Evolutionary conservation across 1,140 invertebrate genomes (phyloP).

Genomic region (Cephus cinctus): DNA sequence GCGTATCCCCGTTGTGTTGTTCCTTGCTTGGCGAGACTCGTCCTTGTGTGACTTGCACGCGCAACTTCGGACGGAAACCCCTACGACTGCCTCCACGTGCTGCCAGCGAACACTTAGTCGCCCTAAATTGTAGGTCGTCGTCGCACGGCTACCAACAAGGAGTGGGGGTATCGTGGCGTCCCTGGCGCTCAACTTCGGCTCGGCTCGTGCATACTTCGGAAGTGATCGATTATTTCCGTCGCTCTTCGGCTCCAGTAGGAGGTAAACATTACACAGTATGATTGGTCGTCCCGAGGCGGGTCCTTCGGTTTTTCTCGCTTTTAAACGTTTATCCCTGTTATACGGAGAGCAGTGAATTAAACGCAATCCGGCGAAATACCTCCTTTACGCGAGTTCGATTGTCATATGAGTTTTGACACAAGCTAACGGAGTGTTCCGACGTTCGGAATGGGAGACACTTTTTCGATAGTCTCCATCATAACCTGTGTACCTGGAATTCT

Average conservation of each 20-base stretch:
- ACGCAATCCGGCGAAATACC: no score
- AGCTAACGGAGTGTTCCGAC: no score
- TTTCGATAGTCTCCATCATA: no score
- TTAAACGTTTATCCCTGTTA: no score
- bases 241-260: constrained; percentile 34
- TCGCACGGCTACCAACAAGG: constrained; percentile 14
- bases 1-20: neutral
- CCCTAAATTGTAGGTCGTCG: constrained; percentile 53
- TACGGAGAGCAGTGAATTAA: no score
- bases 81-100: constrained; percentile 51
- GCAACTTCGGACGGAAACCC: constrained; percentile 37
- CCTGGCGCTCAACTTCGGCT: constrained; percentile 5
- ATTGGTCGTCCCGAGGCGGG: constrained; percentile 49
- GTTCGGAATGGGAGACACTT: no score
- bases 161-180: constrained; percentile 1
- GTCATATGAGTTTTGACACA: no score
- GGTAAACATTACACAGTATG: constrained; percentile 53
- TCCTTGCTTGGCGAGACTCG: no score
- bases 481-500: no score
- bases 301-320: constrained; percentile 46
- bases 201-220: constrained; percentile 26
- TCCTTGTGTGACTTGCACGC: constrained; percentile 36
- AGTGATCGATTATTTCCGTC: constrained; percentile 36
- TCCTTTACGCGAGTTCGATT: no score
- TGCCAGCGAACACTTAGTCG: constrained; percentile 37